phyloP scores from a whole-genome alignment of 2,888 invertebrate genomes.

The Hipparchia sbordonii region DNA sequence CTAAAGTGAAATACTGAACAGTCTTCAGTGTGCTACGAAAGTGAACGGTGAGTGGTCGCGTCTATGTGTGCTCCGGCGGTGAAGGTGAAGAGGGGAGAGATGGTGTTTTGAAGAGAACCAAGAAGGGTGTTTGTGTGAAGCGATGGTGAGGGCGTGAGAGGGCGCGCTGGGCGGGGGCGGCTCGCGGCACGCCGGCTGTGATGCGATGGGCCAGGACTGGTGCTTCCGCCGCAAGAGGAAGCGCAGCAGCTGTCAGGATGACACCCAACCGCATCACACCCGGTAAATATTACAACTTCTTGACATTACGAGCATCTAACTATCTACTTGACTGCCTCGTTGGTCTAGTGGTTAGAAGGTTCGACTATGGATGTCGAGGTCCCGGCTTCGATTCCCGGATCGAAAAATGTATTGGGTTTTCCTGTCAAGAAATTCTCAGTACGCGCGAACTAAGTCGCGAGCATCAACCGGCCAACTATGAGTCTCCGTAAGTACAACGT shows the following conservation, averaged over 20 bases:
- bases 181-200: slow-evolving; percentile 81
- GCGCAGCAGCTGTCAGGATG: slow-evolving; percentile 85
- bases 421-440: too few relatives aligned
- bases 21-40: not conserved
- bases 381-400: too few relatives aligned
- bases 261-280: slow-evolving; percentile 83
- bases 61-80: not conserved
- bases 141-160: slow-evolving; percentile 49
- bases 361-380: too few relatives aligned
- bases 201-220: slow-evolving; percentile 89
- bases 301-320: not conserved
- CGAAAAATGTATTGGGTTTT: too few relatives aligned
- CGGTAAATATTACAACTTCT: slow-evolving; percentile 60
- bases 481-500: too few relatives aligned
- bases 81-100: not conserved
- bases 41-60: not conserved
- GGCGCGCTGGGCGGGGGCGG: slow-evolving; percentile 79
- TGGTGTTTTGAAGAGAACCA: slow-evolving; percentile 15
- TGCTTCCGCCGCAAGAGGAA: slow-evolving; percentile 88
- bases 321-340: not conserved
- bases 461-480: too few relatives aligned
- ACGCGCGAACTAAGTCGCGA: too few relatives aligned
- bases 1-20: not conserved
- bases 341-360: too few relatives aligned
- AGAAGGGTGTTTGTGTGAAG: slow-evolving; percentile 23